Base-by-base conservation (phyloP, 2,113 vertebrate genomes). In the Pseudopipra pipra region DNA sequence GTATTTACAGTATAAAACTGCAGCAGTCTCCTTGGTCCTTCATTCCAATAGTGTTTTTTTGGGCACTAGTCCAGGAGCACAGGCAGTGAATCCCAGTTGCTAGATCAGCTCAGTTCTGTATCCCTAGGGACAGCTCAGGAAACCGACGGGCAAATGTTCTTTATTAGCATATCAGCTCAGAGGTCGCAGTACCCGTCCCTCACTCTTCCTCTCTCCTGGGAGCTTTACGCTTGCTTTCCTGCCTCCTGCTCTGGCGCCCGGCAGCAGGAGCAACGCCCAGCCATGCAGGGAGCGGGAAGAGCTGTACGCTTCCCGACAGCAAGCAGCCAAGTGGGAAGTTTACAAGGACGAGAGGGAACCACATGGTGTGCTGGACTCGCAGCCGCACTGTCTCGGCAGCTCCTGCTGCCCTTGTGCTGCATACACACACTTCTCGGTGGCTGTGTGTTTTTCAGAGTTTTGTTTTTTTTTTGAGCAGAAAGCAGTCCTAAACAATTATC, bases 341-440 rank as follows among this genome's bases (percentile, higher is more conserved):
- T 1, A 2, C 14, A 15, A 5, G 65, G 59, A 31, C 0, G 1
- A 46, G 65, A 43, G 33, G 25, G 39, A 77, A 61, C 33, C 61
- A 6, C 30, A 14, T 0, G 3, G 31, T 30, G 35, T 18, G 62
- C 44, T 23, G 2, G 4, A 23, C 46, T 16, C 3, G 0, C 51
- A n/a, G 74, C 52, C 23, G 30, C 1, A 0, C 54, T 39, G 27
- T n/a, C 61, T 17, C 2, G 0, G 59, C 81, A 68, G 55, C 68
- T 35, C 43, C 84, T 11, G 37, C 73, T 37, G 41, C 62, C 63
- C 56, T 46, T 8, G 9, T 0, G 35, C 46, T 8, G 56, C 71
- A 10, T 3, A 4, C 31, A 7, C 11, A 13, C 8, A 0, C 35
- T 23, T 58, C 72, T 30, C 56, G 8, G 52, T 49, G 11, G 52